Base-by-base conservation (phyloP, 2,888 invertebrate species). In the Oxystoma pomonae region DNA sequence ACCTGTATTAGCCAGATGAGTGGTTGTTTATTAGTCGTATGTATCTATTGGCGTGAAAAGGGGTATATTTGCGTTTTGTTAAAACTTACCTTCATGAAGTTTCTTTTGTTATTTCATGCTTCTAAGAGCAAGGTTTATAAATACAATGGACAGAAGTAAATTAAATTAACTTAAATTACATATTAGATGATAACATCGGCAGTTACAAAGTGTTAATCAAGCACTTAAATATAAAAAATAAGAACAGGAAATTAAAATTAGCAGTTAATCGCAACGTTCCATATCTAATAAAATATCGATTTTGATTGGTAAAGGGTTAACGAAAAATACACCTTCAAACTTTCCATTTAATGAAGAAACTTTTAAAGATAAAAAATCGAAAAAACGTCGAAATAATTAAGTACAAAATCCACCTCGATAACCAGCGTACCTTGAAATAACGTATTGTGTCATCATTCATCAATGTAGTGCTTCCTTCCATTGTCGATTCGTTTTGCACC, bases 341-440 rank as follows among this genome's bases (percentile, higher is more conserved):
- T 53, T 53, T 53, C n/a, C n/a, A 53, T n/a, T 59, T 52, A n/a
- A 20, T 51, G 51, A 57, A 60, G 52, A 1, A 5, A 16, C 16
- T 56, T 19, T 2, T 19, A 55, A 18, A 60, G 22, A 52, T 22
- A 20, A 60, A 51, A 60, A 51, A 20, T 5, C 22, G 20, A 21
- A 61, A 64, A 12, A 55, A 18, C 19, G 16, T n/a, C 18, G 22
- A 21, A 59, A 50, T 63, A 63, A 65, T 65, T 63, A 67, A 63
- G 67, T 60, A 67, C n/a, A 67, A 67, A 67, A 65, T 67, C 61
- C 57, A 65, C 66, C 71, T 66, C 68, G 64, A 69, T 69, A 67
- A 49, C 66, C 68, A 72, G 63, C 65, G 70, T 74, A 71, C 72
- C 74, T 72, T 74, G 74, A 74, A 74, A 74, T 73, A 67, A 70